A percentile compares a stretch with the other conserved stretches of the same genome.
phyloP scores from a whole-genome alignment of 2,888 invertebrate species.

The Drosophila macrothrix region DNA sequence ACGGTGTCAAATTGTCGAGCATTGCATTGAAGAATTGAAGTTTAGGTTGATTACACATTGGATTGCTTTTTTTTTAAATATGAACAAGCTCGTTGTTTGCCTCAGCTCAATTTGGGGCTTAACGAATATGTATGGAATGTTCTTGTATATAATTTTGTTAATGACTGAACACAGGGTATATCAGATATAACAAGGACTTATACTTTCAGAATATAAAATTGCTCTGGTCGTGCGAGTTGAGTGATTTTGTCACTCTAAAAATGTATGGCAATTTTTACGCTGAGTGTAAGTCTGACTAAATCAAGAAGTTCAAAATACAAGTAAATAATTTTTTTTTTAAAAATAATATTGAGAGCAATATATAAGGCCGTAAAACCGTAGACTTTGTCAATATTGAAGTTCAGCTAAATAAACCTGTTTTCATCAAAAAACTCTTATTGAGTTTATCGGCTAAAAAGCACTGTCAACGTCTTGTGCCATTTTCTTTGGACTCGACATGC shows the following conservation, averaged over 20 bases:
- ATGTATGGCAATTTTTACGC: neutral
- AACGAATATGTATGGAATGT: neutral
- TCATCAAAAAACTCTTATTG: neutral
- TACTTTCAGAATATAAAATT: neutral
- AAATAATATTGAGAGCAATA: neutral
- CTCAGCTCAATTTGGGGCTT: constrained; percentile 5
- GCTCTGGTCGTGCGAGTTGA: too few relatives aligned
- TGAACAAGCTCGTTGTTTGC: constrained; percentile 10
- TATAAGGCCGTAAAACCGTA: neutral
- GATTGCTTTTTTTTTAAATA: constrained; percentile 2
- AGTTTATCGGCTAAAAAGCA: neutral
- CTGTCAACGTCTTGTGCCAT: constrained; percentile 8
- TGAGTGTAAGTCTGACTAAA: neutral
- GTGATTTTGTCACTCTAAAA: neutral
- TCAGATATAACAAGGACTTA: neutral
- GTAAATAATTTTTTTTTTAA: neutral
- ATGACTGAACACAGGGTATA: neutral
- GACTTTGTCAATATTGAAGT: neutral
- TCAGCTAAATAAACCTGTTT: neutral
- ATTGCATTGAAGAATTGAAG: constrained; percentile 31
- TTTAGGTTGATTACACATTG: constrained; percentile 25
- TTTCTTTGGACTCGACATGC: constrained; percentile 20
- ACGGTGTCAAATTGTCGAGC: constrained; percentile 40
- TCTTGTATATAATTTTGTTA: neutral
- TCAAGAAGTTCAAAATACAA: neutral